Conservation (phyloP, 1,140 invertebrate species). For the Ptiloglossa arizonensis region DNA sequence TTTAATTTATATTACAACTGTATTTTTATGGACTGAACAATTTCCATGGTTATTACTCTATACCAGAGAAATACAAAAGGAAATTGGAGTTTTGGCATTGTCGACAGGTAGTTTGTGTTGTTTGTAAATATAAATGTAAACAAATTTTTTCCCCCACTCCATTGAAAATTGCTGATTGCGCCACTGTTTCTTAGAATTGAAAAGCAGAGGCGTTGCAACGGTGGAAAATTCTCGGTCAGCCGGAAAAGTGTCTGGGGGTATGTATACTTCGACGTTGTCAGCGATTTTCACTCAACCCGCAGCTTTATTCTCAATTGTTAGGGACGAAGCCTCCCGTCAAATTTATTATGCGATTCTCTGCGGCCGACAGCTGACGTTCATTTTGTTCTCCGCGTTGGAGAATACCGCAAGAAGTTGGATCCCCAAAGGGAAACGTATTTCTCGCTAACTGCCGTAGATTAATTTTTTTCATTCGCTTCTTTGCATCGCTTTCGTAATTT, state of each 20-base stretch:
- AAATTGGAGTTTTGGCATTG: no score
- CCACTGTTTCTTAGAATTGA: neutral
- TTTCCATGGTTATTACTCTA: no score
- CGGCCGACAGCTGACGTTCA: slow-evolving; percentile 20
- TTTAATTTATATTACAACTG: no score
- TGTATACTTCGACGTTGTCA: slow-evolving; percentile 9
- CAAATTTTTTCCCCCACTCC: no score
- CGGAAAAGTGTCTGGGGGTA: neutral
- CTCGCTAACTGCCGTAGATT: no score
- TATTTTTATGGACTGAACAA: no score
- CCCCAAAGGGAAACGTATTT: neutral
- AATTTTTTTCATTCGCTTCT: no score
- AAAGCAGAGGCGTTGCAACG: neutral
- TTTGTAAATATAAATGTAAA: no score
- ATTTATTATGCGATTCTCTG: slow-evolving; percentile 40
- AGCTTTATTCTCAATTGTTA: slow-evolving; percentile 35
- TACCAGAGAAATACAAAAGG: no score
- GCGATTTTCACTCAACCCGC: slow-evolving; percentile 27
- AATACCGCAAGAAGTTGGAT: neutral
- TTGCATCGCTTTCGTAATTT: no score
- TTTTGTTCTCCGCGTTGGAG: neutral
- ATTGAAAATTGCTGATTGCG: no score
- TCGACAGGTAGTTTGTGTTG: no score
- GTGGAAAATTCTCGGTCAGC: neutral
- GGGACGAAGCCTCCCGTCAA: neutral